Base-by-base conservation (phyloP, 2,888 invertebrate genomes). In the Eremobia ochroleuca region DNA sequence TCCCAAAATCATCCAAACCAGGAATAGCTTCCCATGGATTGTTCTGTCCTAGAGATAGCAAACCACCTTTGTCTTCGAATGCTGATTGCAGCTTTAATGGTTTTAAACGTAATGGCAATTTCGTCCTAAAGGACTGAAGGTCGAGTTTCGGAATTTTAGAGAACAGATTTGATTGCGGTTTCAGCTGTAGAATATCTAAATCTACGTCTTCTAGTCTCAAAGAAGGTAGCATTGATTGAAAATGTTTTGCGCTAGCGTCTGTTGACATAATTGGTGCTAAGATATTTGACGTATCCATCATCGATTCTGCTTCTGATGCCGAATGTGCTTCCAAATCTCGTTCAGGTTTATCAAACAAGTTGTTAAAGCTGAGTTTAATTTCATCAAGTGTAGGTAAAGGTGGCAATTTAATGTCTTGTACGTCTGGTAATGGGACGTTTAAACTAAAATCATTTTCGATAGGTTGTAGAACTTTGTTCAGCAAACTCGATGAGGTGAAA, bases 81-180 rank as follows among this genome's bases (percentile, higher is more conserved):
- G 88, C 81, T 37, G 94, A 92, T 75, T 92, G 90, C 8, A 92
- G 76, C 70, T 91, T 92, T 21, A 93, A 73, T 69, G 94, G 92
- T 79, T 92, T 93, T 4, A 94, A 77, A 34, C 90, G 86, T 28
- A 94, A 72, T 2, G 93, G 88, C 55, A 94, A 76, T 85, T 91
- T 93, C n/a, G 92, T 85, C 82, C 89, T 93, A 75, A 66, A 68
- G 2, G 84, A 84, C 58, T 75, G 89, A 62, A 94, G 74, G 83
- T 92, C 93, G 13, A 93, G 85, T 82, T 90, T 93, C 69, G 91
- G 91, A 6, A 90, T 37, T 72, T 85, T 87, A 6, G 88, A 62
- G 13, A 86, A 58, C 9, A 82, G 74, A 28, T 74, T 46, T 59
- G 67, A 34, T 15, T 88, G 66, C 21, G 92, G 93, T 28, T 89